Evolutionary conservation across 2,113 vertebrate species (phyloP), one percentile per base, ranked within the genome.

Genomic region (Cercocebus atys): DNA sequence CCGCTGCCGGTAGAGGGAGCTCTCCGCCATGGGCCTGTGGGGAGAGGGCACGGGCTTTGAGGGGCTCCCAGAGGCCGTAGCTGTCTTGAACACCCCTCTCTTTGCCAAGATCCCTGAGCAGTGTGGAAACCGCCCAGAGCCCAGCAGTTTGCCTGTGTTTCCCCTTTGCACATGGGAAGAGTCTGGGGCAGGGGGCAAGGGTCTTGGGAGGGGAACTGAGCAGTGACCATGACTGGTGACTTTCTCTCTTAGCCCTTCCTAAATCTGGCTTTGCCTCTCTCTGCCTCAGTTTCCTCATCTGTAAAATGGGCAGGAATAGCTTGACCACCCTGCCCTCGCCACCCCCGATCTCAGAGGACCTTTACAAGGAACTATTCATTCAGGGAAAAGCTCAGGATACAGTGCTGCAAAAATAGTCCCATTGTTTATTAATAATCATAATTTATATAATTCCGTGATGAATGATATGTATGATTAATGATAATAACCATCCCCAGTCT

Each of bases 1-100:
- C 52, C 98, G 95, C 97, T 98, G 97, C 35, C 97, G 96, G 85
- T 98, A 98, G 93, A 98, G 97, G 97, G 98, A 97, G 95, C 96
- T 98, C 96, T 98, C 98, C 2, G 96, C 97, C 98, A 98, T 98
- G 47, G 97, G 97, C 93, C 98, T 97, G 94, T 52, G 57, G 79
- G 86, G 35, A 80, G 40, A 96, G 9, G 3, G 43, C 43, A n/a
- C 20, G 47, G 35, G 50, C 8, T 89, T 57, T 3, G 2, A 2
- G 2, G 43, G 9, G 47, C 70, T 72, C n/a, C n/a, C 70, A 68
- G 66, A 64, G 66, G 32, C 32, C 0, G 17, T 4, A 1, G 5
- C 25, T 52, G 43, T 50, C 89, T 59, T 23, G 40, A 89, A 79
- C 6, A 25, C 5, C 50, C 35, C 3, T 47, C 32, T 91, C 57